Evolutionary conservation across 2,797 vertebrate genomes (phyloP).

Genomic region (Ciconia nigra): DNA sequence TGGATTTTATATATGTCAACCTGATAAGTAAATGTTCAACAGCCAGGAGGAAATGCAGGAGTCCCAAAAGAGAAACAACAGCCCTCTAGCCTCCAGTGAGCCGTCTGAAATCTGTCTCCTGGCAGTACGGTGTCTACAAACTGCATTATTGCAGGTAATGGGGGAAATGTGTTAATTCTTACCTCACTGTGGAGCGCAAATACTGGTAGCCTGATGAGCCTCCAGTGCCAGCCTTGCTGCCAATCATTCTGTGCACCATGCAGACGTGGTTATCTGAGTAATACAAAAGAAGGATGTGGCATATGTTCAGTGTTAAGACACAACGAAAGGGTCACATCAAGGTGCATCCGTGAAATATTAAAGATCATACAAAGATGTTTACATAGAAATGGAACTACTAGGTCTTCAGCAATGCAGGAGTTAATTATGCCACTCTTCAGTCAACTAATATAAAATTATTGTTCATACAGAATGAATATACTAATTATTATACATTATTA

Average conservation of each 20-base stretch:
- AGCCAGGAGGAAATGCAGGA: neutral
- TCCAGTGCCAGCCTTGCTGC: constrained; percentile 92
- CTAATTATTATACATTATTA: neutral
- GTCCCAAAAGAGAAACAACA: neutral
- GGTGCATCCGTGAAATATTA: neutral
- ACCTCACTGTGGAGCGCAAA: constrained; percentile 96
- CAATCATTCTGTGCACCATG: constrained; percentile 97
- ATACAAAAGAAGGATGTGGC: neutral
- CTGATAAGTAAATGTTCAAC: neutral
- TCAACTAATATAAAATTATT: neutral
- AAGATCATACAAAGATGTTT: neutral
- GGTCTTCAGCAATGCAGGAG: neutral
- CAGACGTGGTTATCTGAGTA: constrained; percentile 93
- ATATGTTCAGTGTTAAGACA: neutral
- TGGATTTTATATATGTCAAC: neutral
- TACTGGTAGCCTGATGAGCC: constrained; percentile 97
- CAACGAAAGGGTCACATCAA: neutral
- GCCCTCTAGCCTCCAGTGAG: neutral
- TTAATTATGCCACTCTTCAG: neutral
- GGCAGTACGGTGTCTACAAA: neutral
- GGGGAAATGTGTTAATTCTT: neutral
- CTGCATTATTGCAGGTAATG: neutral
- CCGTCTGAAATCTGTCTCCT: fast-evolving
- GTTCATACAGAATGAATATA: neutral
- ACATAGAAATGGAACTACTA: neutral